Conservation (phyloP, 2,888 invertebrate genomes). For the Apamea epomidion region DNA sequence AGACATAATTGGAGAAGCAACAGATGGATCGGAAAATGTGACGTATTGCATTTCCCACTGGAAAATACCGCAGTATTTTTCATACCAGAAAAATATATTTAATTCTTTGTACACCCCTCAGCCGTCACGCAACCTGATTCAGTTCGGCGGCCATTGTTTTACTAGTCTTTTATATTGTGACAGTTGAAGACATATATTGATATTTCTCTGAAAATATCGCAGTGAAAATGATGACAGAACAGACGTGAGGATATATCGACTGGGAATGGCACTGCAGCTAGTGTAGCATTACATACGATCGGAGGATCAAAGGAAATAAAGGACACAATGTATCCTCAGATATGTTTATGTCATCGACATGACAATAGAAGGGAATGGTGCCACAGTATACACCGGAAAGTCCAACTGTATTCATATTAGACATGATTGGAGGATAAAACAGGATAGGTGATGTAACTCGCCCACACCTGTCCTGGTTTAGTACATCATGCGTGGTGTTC, state of each 20-base stretch:
- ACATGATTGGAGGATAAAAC: constrained; percentile 39
- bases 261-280: background rate
- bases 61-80: constrained; percentile 15
- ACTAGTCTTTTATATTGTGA: background rate
- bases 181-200: constrained; percentile 6
- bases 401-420: constrained; percentile 29
- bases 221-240: background rate
- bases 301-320: constrained; percentile 29
- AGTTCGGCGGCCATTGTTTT: background rate
- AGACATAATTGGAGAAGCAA: constrained; percentile 42
- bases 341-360: constrained; percentile 28
- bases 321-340: constrained; percentile 21
- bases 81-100: constrained; percentile 10
- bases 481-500: constrained; percentile 5
- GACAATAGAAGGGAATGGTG: constrained; percentile 14
- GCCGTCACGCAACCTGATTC: background rate
- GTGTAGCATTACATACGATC: constrained; percentile 26
- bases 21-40: constrained; percentile 46
- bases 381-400: constrained; percentile 30
- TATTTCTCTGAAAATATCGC: constrained; percentile 2
- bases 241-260: constrained; percentile 17
- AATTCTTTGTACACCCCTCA: background rate
- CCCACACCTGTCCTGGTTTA: constrained; percentile 43
- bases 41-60: constrained; percentile 17
- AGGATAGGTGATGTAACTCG: constrained; percentile 41